Evolutionary conservation across 1,140 invertebrate genomes (phyloP).

Genomic region (Luehdorfia chinensis): DNA sequence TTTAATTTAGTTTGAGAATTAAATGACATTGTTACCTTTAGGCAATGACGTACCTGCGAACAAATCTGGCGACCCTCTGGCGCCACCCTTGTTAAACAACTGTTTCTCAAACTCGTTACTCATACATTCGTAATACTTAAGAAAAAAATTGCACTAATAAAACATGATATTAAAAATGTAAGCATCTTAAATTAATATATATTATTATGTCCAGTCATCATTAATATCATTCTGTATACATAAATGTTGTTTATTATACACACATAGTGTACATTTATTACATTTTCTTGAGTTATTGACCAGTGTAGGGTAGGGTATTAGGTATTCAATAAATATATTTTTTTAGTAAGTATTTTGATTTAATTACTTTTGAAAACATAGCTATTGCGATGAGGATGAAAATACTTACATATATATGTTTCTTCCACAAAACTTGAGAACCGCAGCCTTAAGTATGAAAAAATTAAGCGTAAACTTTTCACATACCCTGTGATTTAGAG

Average conservation of each 20-base stretch:
- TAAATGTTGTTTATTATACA: no score
- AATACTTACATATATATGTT: no score
- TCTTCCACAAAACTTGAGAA: slow-evolving; percentile 53
- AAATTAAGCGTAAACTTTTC: slow-evolving; percentile 50
- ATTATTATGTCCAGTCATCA: no score
- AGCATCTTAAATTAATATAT: no score
- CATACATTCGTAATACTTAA: slow-evolving; percentile 12
- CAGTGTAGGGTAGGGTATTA: no score
- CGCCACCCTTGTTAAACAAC: slow-evolving; percentile 41
- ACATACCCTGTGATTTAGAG: slow-evolving; percentile 60
- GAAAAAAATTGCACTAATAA: neutral
- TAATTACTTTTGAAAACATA: no score
- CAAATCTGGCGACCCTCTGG: slow-evolving; percentile 45
- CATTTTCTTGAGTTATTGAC: no score
- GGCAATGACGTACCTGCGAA: slow-evolving; percentile 48
- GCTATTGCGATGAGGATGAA: no score
- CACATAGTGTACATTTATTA: no score
- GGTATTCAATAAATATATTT: no score
- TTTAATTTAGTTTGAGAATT: slow-evolving; percentile 14
- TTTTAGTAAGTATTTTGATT: no score
- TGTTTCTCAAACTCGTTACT: slow-evolving; percentile 37
- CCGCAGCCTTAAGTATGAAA: slow-evolving; percentile 28
- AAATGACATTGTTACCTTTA: slow-evolving; percentile 23
- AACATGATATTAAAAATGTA: neutral
- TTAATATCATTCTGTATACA: no score